Percentiles rank a stretch among this genome's conserved stretches.
phyloP scores from a whole-genome alignment of 1,140 invertebrate species.

The Drosophila bifasciata region DNA sequence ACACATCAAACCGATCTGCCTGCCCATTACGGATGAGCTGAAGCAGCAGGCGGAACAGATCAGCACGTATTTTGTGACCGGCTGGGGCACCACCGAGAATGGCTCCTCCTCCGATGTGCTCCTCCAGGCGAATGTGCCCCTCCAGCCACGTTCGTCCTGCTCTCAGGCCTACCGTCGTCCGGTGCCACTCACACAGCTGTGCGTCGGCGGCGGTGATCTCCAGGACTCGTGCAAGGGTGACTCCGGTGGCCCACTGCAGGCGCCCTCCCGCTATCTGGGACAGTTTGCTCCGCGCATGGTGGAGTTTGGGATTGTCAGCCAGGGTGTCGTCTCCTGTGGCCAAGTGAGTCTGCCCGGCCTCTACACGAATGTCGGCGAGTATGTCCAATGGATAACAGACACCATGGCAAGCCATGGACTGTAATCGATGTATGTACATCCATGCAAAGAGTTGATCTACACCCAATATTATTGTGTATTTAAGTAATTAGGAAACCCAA shows the following conservation, averaged over 20 bases:
- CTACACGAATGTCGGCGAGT: slow-evolving; percentile 83
- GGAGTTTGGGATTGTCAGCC: slow-evolving; percentile 85
- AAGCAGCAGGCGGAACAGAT: slow-evolving; percentile 72
- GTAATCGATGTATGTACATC: slow-evolving; percentile 41
- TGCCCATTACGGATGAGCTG: slow-evolving; percentile 85
- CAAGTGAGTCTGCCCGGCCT: slow-evolving; percentile 80
- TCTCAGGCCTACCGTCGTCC: slow-evolving; percentile 42
- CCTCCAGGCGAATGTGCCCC: slow-evolving; percentile 62
- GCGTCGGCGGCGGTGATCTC: slow-evolving; percentile 69
- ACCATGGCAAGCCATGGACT: slow-evolving; percentile 71
- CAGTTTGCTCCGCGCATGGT: slow-evolving; percentile 62
- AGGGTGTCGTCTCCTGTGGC: slow-evolving; percentile 85
- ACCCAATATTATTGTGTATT: background rate
- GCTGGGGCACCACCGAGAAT: slow-evolving; percentile 72
- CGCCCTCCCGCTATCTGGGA: slow-evolving; percentile 45
- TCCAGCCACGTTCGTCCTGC: slow-evolving; percentile 40
- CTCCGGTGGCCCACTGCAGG: slow-evolving; percentile 83
- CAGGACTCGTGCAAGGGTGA: slow-evolving; percentile 87
- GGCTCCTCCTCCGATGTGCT: slow-evolving; percentile 67
- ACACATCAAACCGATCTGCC: slow-evolving; percentile 89
- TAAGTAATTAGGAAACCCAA: slow-evolving; percentile 20
- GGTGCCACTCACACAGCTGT: slow-evolving; percentile 53
- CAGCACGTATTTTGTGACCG: slow-evolving; percentile 86
- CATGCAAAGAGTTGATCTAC: background rate
- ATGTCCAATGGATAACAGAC: slow-evolving; percentile 84